Evolutionary conservation across 2,113 vertebrate genomes (phyloP), one percentile per base, ranked within the genome.

Genomic region (Zapus hudsonius): DNA sequence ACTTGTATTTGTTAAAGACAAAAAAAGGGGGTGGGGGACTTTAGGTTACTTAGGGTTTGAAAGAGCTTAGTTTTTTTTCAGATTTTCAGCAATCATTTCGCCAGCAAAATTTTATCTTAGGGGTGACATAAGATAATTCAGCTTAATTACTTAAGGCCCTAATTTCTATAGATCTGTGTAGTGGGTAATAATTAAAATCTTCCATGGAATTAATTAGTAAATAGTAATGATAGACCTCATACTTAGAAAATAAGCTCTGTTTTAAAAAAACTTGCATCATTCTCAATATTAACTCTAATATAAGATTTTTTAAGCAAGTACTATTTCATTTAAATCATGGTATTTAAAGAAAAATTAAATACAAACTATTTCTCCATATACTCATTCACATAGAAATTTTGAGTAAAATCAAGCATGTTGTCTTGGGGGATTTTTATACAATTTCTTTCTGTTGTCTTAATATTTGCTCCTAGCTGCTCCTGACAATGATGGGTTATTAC

Each of bases 51-150:
- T 11, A 13, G 74, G 12, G 38, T 63, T 95, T 44, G 44, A 33
- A 93, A 90, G 66, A 94, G 84, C 42, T 95, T 61, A 22, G 0
- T 66, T 95, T 59, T 82, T 95, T 95, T 92, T n/a, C n/a, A 79
- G 92, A 96, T 67, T 83, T 47, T 84, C 93, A 92, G 92, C 63
- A 38, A 44, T 15, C 20, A 73, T 93, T 96, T 84, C 92, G 97
- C 97, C 94, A 97, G 95, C 95, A 95, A 95, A 92, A 95, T 94
- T 96, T 95, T 96, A 93, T 69, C 93, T 87, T 94, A 15, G 52
- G 59, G 40, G 27, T 76, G 91, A 72, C 52, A 92, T 89, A 96
- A 95, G 0, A 90, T 97, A 96, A 80, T 0, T 40, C 89, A 96
- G 81, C 95, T 81, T 13, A 61, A 93, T 94, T 95, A 94, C 86